Conservation (phyloP, 2,113 vertebrate species). For the Isurus oxyrinchus region DNA sequence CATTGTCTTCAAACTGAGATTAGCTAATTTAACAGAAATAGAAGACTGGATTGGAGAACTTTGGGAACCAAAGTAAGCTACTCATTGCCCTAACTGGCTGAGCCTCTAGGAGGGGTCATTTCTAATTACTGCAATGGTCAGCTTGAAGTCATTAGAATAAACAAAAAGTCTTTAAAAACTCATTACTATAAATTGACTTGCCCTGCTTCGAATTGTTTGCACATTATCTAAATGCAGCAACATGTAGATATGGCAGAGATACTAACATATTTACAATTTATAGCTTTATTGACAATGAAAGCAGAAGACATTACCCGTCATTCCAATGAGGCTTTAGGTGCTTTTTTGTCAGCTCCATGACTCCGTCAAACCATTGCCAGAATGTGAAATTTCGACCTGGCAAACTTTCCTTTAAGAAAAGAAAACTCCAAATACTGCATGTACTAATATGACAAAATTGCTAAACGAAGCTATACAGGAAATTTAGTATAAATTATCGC, state of each 20-base stretch:
- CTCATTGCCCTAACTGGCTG: background rate
- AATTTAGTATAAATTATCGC: background rate
- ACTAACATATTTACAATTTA: background rate
- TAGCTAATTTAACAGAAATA: background rate
- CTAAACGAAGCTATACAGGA: background rate
- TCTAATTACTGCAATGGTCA: background rate
- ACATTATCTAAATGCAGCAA: background rate
- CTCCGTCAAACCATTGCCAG: slow-evolving; percentile 98
- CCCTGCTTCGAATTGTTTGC: background rate
- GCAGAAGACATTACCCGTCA: slow-evolving; percentile 64
- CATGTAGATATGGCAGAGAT: background rate
- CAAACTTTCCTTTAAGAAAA: slow-evolving; percentile 75
- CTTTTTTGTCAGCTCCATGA: slow-evolving; percentile 95
- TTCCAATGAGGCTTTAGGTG: slow-evolving; percentile 95
- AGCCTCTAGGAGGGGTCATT: background rate
- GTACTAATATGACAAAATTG: background rate
- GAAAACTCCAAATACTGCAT: background rate
- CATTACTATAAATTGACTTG: background rate
- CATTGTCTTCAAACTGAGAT: background rate
- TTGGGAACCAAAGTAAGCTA: background rate
- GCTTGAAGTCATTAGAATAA: background rate
- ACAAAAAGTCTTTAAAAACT: background rate
- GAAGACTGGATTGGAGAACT: background rate
- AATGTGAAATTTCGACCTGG: slow-evolving; percentile 94
- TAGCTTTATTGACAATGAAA: background rate